Base-by-base conservation (phyloP, 2,113 vertebrate genomes). In the Tyto alba region DNA sequence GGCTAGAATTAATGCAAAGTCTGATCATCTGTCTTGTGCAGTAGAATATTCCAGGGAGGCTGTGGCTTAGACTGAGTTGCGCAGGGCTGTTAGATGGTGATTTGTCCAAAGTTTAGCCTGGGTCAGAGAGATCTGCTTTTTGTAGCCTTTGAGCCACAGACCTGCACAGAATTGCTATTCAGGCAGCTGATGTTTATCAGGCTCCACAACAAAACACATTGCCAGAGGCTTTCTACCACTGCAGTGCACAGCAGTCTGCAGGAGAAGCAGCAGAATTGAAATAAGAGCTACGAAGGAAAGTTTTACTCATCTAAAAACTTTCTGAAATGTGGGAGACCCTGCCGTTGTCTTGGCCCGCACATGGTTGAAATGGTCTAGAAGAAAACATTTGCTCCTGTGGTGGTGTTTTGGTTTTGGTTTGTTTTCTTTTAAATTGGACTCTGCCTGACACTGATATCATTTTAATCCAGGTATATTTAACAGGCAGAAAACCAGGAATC, bases 221-320 rank as follows among this genome's bases (percentile, higher is more conserved):
- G 89, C 79, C 91, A 59, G 88, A 93, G 94, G 95, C 83, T 95
- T 74, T 90, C 84, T 83, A 93, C 60, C 64, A 7, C 86, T 64
- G 43, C 4, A 1, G 41, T 81, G 85, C 79, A 15, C 63, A 86
- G 82, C 78, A 92, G 56, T 66, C 90, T 73, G 86, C 68, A 77
- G 81, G 55, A 86, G 64, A 95, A 82, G 55, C 76, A 68, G 23
- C 36, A 64, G 75, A 92, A 87, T 3, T 64, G 53, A 92, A 87
- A 62, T 36, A n/a, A 76, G 67, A 60, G 48, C 74, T 36, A 55
- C 0, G 0, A 87, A 53, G 50, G 72, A 47, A 68, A 90, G 53
- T 56, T 92, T 47, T 47, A 13, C 14, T 64, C 14, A 1, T 45
- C 47, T 59, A 18, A 71, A 88, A 95, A 62, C 59, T 87, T 92